These are phyloP conservation scores for Corella eumyota DNA, from an alignment of 23 tunicate genomes.

Conservation along the genomic window DNA sequence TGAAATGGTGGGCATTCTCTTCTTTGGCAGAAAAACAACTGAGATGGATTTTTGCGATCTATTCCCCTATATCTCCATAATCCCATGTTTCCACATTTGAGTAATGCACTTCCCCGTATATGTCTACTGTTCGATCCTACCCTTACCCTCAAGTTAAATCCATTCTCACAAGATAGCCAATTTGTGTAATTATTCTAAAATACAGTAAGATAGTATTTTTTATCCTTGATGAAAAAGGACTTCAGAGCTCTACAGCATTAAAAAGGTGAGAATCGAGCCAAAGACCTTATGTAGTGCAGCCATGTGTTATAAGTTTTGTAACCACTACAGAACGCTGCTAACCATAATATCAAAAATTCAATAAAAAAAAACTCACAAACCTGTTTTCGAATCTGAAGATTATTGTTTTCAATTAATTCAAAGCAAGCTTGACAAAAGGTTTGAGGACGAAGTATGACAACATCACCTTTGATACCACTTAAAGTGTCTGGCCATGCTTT, in stretches of 20 bases:
- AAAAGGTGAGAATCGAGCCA: too few relatives aligned
- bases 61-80: conserved; percentile 15
- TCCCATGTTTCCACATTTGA: conserved; percentile 31
- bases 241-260: background rate
- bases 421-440: conserved; percentile 54
- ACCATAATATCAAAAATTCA: too few relatives aligned
- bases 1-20: too few relatives aligned
- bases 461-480: conserved; percentile 67
- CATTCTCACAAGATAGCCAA: conserved; percentile 12
- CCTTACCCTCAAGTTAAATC: conserved; percentile 12
- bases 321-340: too few relatives aligned
- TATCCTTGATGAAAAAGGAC: conserved; percentile 1
- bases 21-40: conserved; percentile 20
- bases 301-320: too few relatives aligned
- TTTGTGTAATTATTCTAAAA: conserved; percentile 16
- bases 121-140: conserved; percentile 5
- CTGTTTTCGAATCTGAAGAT: too few relatives aligned
- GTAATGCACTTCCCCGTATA: background rate
- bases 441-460: conserved; percentile 37
- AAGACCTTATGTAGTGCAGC: too few relatives aligned
- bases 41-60: conserved; percentile 15
- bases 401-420: too few relatives aligned
- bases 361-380: too few relatives aligned
- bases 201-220: too few relatives aligned
- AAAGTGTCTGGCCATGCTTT: conserved; percentile 87